A percentile compares a stretch with the other conserved stretches of the same genome.
Conservation (phyloP, 2,797 vertebrate genomes). For the Phoxinus dragarum region DNA sequence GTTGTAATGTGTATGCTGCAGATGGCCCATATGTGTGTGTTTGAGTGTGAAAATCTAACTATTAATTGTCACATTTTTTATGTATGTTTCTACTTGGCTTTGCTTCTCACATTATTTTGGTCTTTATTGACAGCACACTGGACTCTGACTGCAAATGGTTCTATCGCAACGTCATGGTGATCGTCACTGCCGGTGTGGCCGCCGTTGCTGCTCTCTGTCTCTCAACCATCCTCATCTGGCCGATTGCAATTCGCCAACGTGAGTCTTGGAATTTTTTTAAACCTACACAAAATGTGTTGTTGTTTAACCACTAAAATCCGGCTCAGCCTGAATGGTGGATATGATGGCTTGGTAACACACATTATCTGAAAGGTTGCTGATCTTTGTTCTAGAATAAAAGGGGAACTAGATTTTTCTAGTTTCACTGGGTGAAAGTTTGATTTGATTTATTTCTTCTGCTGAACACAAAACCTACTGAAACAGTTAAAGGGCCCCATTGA, state of each 20-base stretch:
- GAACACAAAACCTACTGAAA: neutral
- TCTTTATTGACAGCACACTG: conserved; percentile 67
- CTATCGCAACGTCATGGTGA: conserved; percentile 85
- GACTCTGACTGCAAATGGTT: conserved; percentile 77
- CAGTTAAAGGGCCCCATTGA: neutral
- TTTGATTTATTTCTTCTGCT: neutral
- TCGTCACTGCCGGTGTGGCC: conserved; percentile 80
- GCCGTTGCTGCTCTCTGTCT: conserved; percentile 71
- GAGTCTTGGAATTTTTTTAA: conserved; percentile 65
- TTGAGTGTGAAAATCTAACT: neutral
- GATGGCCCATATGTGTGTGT: neutral
- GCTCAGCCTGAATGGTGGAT: neutral
- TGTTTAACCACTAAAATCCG: conserved; percentile 12
- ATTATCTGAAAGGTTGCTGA: neutral
- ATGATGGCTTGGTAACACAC: neutral
- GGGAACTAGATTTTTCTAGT: neutral
- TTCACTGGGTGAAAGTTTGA: no score
- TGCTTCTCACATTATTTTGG: neutral
- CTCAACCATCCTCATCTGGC: conserved; percentile 82
- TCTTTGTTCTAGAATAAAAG: neutral
- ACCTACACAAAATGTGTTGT: neutral
- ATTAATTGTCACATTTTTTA: neutral
- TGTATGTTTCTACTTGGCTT: neutral
- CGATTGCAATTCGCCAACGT: conserved; percentile 77
- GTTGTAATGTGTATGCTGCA: neutral